phyloP scores from a whole-genome alignment of 2,797 vertebrate genomes.

The Pampus argenteus region DNA sequence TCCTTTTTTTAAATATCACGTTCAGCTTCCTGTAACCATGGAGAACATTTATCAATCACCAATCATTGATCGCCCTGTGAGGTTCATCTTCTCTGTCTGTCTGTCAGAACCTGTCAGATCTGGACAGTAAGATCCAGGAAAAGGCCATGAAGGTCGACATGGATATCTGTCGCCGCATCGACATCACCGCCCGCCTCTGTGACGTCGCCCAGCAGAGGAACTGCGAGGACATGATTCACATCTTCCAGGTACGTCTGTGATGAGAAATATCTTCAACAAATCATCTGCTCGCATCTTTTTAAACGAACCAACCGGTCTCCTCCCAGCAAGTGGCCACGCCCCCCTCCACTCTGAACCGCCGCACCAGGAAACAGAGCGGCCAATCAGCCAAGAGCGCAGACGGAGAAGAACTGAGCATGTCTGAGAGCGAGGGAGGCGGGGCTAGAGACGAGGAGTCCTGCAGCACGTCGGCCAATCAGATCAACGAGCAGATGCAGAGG shows the following conservation, averaged over 20 bases:
- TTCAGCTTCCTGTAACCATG: background rate
- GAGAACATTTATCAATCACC: background rate
- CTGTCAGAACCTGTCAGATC: slow-evolving; percentile 88
- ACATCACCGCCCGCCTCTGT: slow-evolving; percentile 94
- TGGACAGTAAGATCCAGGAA: slow-evolving; percentile 96
- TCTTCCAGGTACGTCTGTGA: slow-evolving; percentile 88
- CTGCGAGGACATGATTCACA: slow-evolving; percentile 92
- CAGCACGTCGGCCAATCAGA: slow-evolving; percentile 89
- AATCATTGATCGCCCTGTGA: too few relatives aligned
- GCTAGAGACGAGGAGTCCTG: slow-evolving; percentile 88
- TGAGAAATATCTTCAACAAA: rapidly evolving
- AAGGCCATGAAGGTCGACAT: slow-evolving; percentile 98
- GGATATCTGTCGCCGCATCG: slow-evolving; percentile 95
- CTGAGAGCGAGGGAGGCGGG: slow-evolving; percentile 86
- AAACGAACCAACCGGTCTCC: background rate
- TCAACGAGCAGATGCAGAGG: slow-evolving; percentile 95
- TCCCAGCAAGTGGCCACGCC: slow-evolving; percentile 88
- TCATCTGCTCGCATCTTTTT: background rate
- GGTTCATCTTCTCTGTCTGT: background rate
- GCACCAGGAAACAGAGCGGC: slow-evolving; percentile 79
- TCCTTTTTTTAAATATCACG: too few relatives aligned
- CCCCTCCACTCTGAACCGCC: slow-evolving; percentile 87
- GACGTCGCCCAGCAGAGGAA: slow-evolving; percentile 95
- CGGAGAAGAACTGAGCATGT: slow-evolving; percentile 88
- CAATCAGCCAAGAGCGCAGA: slow-evolving; percentile 78